Base-by-base conservation (phyloP, 1,140 invertebrate genomes). In the Drosophila murphyi region DNA sequence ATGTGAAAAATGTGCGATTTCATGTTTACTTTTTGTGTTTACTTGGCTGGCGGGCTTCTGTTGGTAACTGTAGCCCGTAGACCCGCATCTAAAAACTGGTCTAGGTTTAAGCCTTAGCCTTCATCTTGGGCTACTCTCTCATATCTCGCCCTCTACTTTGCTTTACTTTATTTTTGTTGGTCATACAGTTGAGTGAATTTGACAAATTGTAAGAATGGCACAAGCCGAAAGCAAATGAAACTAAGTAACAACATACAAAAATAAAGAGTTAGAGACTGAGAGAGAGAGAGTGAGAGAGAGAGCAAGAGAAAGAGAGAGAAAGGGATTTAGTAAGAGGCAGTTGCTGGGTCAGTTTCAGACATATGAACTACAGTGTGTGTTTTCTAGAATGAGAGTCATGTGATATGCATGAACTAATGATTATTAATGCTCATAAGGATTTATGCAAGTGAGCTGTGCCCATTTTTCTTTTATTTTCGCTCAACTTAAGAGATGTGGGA, bases 1-100 rank as follows among this genome's bases (percentile, higher is more conserved):
- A 73, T 70, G 69, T 80, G 51, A 89, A 89, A 88, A 85, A 88
- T 89, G 77, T 89, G 85, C 85, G 78, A 89, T 89, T 89, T 88
- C 80, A 88, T 85, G 80, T 85, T 76, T 76, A 63, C 51, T 79
- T 69, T 75, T 50, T 55, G 50, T 63, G 60, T 57, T 63, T 50
- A n/a, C 45, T 55, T 37, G 51, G 37, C 31, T 68, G 39, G 31
- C 31, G 56, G 63, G 63, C 61, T 64, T 41, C 8, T 28, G n/a
- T 34, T 5, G 39, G 51, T 34, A 71, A 48, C 60, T 63, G 41
- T 39, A 39, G 34, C 64, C 47, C 29, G 10, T n/a, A 10, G 34
- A 59, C 31, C 45, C 34, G 57, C 55, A 63, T 62, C 45, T 71
- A 50, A 3, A 12, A 31, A 48, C 50, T 28, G 67, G 39, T 57